Percentiles rank a stretch among this genome's conserved stretches.
phyloP scores from a whole-genome alignment of 1,140 invertebrate genomes.

The Atta cephalotes region DNA sequence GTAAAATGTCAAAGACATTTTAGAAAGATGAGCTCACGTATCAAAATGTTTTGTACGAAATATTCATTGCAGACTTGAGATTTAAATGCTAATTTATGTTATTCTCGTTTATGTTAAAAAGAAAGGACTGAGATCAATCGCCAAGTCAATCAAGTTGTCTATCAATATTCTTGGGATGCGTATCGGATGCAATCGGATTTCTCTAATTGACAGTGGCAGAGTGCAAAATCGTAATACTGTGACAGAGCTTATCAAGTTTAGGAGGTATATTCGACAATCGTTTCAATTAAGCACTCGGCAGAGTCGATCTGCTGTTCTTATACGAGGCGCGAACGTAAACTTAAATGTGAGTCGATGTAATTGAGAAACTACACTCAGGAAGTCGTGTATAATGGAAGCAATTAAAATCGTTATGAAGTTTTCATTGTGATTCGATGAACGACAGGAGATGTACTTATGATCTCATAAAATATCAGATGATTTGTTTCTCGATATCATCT shows the following conservation, averaged over 20 bases:
- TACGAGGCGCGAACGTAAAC: slow-evolving; percentile 42
- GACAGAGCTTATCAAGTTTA: slow-evolving; percentile 49
- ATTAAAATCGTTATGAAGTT: slow-evolving; percentile 49
- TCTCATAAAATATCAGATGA: slow-evolving; percentile 21
- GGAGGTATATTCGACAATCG: slow-evolving; percentile 59
- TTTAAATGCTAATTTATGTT: slow-evolving; percentile 12
- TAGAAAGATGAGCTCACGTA: no score
- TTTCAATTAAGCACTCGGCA: slow-evolving; percentile 64
- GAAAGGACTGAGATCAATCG: background rate
- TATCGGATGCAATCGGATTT: slow-evolving; percentile 36
- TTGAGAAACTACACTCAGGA: slow-evolving; percentile 47
- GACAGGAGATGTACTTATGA: slow-evolving; percentile 20
- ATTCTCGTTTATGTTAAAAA: background rate
- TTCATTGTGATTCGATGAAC: slow-evolving; percentile 38
- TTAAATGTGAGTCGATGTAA: slow-evolving; percentile 47
- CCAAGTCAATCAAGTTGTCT: slow-evolving; percentile 14
- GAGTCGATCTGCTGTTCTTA: slow-evolving; percentile 33
- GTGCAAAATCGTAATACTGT: slow-evolving; percentile 45
- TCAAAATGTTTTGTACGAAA: background rate
- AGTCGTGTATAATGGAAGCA: slow-evolving; percentile 51
- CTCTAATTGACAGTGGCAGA: slow-evolving; percentile 58
- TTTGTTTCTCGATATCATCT: slow-evolving; percentile 32
- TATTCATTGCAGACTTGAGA: background rate
- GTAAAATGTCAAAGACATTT: no score
- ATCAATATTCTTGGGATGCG: slow-evolving; percentile 21